phyloP scores from a whole-genome alignment of 2,113 vertebrate species.

The Pedetes capensis region DNA sequence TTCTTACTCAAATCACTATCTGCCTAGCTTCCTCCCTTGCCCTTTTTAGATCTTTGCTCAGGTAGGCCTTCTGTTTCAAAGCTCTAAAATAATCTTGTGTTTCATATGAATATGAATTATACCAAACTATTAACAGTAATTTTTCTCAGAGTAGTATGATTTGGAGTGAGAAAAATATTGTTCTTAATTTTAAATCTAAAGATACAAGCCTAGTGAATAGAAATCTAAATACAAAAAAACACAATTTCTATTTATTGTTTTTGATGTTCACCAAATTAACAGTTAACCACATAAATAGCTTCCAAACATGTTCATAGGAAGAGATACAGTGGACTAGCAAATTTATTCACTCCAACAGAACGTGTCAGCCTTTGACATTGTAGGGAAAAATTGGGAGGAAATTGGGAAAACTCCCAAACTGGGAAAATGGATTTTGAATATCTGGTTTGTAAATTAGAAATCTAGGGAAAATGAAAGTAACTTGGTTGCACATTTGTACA shows the following conservation, averaged over 20 bases:
- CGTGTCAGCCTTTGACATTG: neutral
- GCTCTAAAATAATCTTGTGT: neutral
- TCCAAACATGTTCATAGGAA: neutral
- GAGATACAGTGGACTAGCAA: neutral
- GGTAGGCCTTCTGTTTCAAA: neutral
- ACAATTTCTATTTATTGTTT: neutral
- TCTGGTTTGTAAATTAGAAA: too few relatives aligned
- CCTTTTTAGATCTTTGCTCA: neutral
- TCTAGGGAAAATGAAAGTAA: too few relatives aligned
- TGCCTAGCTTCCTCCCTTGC: neutral
- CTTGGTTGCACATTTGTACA: too few relatives aligned
- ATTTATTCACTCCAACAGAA: neutral
- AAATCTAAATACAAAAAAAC: constrained; percentile 15
- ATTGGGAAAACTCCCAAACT: too few relatives aligned
- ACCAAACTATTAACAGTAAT: neutral
- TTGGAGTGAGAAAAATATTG: neutral
- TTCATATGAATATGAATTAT: neutral
- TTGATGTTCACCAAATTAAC: neutral
- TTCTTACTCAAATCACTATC: too few relatives aligned
- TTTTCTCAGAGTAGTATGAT: neutral
- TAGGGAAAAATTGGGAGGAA: too few relatives aligned
- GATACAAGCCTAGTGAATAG: neutral
- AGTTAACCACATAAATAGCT: neutral
- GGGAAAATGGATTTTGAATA: too few relatives aligned
- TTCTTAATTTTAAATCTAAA: constrained; percentile 25